Conservation (phyloP, 2,113 vertebrate genomes). For the Strix uralensis region DNA sequence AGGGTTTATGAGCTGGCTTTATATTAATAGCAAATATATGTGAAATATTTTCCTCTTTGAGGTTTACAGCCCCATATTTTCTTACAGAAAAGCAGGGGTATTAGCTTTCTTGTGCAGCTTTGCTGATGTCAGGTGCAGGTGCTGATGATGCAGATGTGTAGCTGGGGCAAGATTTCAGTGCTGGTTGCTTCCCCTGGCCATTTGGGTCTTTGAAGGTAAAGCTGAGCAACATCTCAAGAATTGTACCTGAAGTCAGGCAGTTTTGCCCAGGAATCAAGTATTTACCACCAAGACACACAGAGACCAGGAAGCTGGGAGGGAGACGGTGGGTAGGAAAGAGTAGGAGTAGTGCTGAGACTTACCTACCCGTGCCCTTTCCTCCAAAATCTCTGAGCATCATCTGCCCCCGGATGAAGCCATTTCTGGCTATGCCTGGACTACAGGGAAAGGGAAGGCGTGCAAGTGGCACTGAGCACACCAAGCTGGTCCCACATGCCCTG, state of each 20-base stretch:
- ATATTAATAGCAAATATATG: not conserved
- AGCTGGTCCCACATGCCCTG: not conserved
- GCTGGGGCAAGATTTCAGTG: not conserved
- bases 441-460: not conserved
- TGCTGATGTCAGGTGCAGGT: not conserved
- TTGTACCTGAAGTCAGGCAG: not conserved
- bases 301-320: not conserved
- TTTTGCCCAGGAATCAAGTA: not conserved
- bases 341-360: not conserved
- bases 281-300: not conserved
- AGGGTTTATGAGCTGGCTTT: not conserved
- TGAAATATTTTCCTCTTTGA: slow-evolving; percentile 17
- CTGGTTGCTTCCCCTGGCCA: not conserved
- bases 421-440: fast-evolving
- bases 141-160: not conserved
- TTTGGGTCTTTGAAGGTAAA: not conserved
- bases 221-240: not conserved
- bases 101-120: not conserved
- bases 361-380: not conserved
- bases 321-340: not conserved
- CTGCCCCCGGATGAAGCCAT: not conserved
- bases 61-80: not conserved
- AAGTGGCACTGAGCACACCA: fast-evolving
- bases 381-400: not conserved
- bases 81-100: not conserved